phyloP scores from a whole-genome alignment of 1,140 invertebrate genomes.

The Campoletis sonorensis region DNA sequence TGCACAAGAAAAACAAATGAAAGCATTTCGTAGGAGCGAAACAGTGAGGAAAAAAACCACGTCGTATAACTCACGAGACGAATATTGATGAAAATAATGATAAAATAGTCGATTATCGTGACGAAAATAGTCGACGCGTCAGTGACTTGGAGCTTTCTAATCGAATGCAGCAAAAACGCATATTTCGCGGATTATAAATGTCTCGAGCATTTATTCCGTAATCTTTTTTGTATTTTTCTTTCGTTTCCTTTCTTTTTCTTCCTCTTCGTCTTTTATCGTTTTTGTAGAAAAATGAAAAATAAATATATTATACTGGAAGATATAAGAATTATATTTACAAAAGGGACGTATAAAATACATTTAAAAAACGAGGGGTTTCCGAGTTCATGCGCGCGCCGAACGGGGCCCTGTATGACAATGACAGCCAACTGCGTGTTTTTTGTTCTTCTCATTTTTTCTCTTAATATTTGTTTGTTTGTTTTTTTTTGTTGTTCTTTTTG shows the following conservation, averaged over 20 bases:
- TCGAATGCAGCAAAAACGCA: neutral
- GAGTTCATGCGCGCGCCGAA: slow-evolving; percentile 31
- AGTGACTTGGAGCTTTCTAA: neutral
- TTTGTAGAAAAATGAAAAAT: slow-evolving; percentile 62
- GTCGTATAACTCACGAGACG: slow-evolving; percentile 1
- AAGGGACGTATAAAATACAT: slow-evolving; percentile 56
- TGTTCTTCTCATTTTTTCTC: neutral
- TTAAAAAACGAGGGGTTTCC: slow-evolving; percentile 48
- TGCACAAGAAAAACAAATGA: neutral
- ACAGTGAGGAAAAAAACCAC: neutral
- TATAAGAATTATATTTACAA: slow-evolving; percentile 70
- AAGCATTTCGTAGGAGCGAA: neutral
- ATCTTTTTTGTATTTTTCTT: slow-evolving; percentile 2
- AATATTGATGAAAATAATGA: slow-evolving; percentile 5
- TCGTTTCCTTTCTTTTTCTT: slow-evolving; percentile 8
- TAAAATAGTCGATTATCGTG: slow-evolving; percentile 13
- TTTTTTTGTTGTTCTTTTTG: no score
- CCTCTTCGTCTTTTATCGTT: slow-evolving; percentile 11
- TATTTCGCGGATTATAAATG: neutral
- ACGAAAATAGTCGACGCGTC: neutral
- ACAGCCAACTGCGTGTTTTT: slow-evolving; percentile 8
- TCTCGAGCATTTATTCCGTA: neutral
- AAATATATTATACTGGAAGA: slow-evolving; percentile 70
- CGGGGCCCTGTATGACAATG: slow-evolving; percentile 26
- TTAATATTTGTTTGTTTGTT: no score